phyloP scores from a whole-genome alignment of 1,140 invertebrate genomes.

The Drosophila erecta region DNA sequence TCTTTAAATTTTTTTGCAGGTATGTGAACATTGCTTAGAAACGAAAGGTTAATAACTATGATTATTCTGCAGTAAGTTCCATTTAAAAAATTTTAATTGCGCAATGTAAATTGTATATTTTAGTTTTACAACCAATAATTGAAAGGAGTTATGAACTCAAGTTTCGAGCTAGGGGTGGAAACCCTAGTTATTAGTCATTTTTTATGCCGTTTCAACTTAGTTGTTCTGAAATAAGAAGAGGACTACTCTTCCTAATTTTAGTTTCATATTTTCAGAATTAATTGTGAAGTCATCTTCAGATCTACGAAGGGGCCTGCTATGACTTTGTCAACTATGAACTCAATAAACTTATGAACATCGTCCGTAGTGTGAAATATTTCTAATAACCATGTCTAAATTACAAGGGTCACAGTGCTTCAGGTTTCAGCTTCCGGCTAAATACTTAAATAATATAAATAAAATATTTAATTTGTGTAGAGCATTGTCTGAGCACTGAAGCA shows the following conservation, averaged over 20 bases:
- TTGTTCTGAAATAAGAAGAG: no score
- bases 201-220: no score
- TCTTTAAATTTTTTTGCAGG: slow-evolving; percentile 47
- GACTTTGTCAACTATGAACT: not conserved
- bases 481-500: not conserved
- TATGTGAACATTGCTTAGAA: slow-evolving; percentile 36
- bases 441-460: not conserved
- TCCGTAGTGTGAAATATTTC: not conserved
- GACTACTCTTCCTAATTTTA: no score
- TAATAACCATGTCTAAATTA: not conserved
- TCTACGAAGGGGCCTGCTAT: slow-evolving; percentile 4
- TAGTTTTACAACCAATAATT: not conserved
- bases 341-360: not conserved
- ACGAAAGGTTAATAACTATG: slow-evolving; percentile 22
- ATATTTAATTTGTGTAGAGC: no score
- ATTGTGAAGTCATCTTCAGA: not conserved
- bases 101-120: slow-evolving; percentile 38
- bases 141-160: no score
- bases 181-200: no score
- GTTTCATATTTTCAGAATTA: no score
- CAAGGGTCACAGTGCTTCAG: not conserved
- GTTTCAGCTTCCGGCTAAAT: not conserved
- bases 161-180: no score
- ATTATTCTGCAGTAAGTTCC: slow-evolving; percentile 57
- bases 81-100: slow-evolving; percentile 43